A percentile compares a stretch with the other conserved stretches of the same genome.
These are phyloP conservation scores for Burhinus oedicnemus DNA, from an alignment of 2,113 vertebrate species.

Conservation along the genomic window DNA sequence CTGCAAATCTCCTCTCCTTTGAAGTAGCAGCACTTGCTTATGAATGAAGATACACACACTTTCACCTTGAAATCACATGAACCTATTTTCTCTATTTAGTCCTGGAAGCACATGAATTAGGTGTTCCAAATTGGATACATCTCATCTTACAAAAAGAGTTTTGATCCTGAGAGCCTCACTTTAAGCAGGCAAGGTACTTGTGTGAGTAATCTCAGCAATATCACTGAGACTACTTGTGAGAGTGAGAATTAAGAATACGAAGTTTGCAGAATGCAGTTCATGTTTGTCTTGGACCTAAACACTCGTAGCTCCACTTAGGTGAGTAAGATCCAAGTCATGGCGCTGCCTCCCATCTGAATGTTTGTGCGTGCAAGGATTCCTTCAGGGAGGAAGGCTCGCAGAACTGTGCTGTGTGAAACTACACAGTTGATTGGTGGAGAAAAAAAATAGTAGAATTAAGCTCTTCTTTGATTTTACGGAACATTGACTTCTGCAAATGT, in stretches of 20 bases:
- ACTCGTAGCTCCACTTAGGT: background rate
- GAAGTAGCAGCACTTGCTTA: constrained; percentile 53
- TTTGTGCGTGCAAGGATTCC: background rate
- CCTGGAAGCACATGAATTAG: constrained; percentile 12
- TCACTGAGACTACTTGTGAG: background rate
- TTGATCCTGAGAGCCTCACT: background rate
- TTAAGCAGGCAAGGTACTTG: background rate
- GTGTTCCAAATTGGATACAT: constrained; percentile 3
- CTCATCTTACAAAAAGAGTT: background rate
- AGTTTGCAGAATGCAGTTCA: background rate
- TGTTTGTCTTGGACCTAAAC: background rate
- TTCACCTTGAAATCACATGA: constrained; percentile 59
- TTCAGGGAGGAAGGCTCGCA: background rate
- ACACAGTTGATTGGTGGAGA: background rate
- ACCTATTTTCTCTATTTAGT: constrained; percentile 24
- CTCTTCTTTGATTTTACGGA: constrained; percentile 54
- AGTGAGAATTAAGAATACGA: background rate
- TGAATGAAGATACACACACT: constrained; percentile 49
- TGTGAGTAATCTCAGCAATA: background rate
- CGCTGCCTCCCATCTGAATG: accelerated
- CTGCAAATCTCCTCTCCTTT: constrained; percentile 60
- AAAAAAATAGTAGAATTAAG: constrained; percentile 42
- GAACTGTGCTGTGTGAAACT: background rate
- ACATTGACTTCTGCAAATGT: constrained; percentile 64
- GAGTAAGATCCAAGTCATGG: background rate